Base-by-base conservation (phyloP, 2,113 vertebrate species). In the Haemorhous mexicanus region DNA sequence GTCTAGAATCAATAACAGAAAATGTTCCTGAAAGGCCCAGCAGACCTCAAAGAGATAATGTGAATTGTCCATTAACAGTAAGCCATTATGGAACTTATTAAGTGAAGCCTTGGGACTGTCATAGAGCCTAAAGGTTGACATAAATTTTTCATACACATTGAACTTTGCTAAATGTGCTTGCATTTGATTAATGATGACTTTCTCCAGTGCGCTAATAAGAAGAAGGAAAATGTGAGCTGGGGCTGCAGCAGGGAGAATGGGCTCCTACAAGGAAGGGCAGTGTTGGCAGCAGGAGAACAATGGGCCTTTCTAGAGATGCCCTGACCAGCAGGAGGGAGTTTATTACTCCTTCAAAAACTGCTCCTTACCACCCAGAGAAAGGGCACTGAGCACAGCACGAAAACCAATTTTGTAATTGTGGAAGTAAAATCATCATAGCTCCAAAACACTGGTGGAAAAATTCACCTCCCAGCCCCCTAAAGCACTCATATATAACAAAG, bases 71-170 rank as follows among this genome's bases (percentile, higher is more conserved):
- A 89, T 97, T 95, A 93, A 73, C 72, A 86, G 75, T 80, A 95
- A 92, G 90, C 89, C 90, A 96, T 96, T 96, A 94, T 78, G 89
- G 91, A 95, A 86, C 93, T 93, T 94, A 96, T 93, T 97, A 95
- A 96, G 90, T 93, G 94, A 93, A 90, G 86, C 93, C 94, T 95
- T 91, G 84, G 84, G 92, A 93, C 82, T 93, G 84, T 95, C 95
- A 90, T 41, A 91, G 80, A 95, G 87, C 91, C 92, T 94, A 96
- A 95, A 96, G 94, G 92, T 95, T 94, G 94, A 84, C 87, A 95
- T 97, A 96, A 97, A 97, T 97, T 96, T 97, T 96, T 96, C 76
- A 96, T 96, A 90, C 77, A 84, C 85, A 35, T 87, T 96, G 89
- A 97, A 95, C 92, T 97, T 95, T 96, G 87, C 87, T 94, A 97